Base-by-base conservation (phyloP, 2,888 invertebrate genomes). In the Aphidoletes aphidimyza region DNA sequence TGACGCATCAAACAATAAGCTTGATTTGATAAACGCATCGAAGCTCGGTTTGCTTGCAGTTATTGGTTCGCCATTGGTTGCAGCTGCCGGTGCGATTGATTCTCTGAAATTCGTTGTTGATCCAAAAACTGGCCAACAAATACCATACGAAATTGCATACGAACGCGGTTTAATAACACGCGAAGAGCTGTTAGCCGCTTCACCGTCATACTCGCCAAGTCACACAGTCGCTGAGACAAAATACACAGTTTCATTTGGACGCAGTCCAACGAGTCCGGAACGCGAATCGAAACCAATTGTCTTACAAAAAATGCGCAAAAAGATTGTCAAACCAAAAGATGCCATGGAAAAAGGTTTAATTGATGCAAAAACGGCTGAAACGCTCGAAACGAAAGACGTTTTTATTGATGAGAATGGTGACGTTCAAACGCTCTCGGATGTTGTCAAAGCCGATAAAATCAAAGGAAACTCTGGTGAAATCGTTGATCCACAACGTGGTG, bases 111-210 rank as follows among this genome's bases (percentile, higher is more conserved):
- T 94, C 91, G 92, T 95, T 19, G 91, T 93, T 85, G 96, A 97
- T 89, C 96, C 97, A 0, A 93, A 92, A 87, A 95, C 96, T 0
- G 96, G 95, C 2, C 93, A 95, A 88, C 93, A 94, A 88, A 91
- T 96, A 86, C 95, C 95, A 0, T 92, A 96, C 87, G 94, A 95
- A 89, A 94, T 95, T 84, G 97, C 97, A 2, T 93, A 95, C 86
- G 93, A 94, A 88, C 92, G 94, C 86, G 96, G 96, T 9, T 89
- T 94, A 85, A 94, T 97, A 85, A 94, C 89, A 0, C 87, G 88
- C 30, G 90, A 90, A 86, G 89, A 90, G 83, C 69, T 90, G 36
- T 87, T 87, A 0, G 86, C 86, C 49, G 86, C 86, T 83, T 87
- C 87, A 2, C 85, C 85, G 59, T 86, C 86, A 9, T 17, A 34